Conservation (phyloP, 2,113 vertebrate species). For the Murina feae region DNA sequence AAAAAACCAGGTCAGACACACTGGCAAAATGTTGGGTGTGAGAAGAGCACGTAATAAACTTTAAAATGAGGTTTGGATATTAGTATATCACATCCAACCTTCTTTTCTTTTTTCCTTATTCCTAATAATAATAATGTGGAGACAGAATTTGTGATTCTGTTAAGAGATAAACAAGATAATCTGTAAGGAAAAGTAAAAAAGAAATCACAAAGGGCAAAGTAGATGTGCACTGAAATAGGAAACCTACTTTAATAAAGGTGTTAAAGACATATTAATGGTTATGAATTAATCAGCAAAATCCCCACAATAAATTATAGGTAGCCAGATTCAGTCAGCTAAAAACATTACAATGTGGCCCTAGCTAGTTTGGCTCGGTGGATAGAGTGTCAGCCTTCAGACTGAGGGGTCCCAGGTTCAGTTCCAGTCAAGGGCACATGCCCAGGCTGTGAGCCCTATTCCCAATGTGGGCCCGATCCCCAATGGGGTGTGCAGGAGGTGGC, state of each 20-base stretch:
- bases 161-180: not conserved
- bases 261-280: slow-evolving; percentile 24
- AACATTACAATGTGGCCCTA: not conserved
- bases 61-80: slow-evolving; percentile 4
- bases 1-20: not conserved
- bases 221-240: not conserved
- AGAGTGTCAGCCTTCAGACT: too few relatives aligned
- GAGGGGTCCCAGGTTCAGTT: too few relatives aligned
- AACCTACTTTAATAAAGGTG: not conserved
- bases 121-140: not conserved
- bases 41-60: not conserved
- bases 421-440: too few relatives aligned
- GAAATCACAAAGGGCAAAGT: not conserved
- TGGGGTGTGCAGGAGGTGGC: too few relatives aligned
- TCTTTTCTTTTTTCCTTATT: not conserved
- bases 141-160: slow-evolving; percentile 12
- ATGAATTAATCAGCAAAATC: slow-evolving; percentile 4
- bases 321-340: not conserved
- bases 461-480: too few relatives aligned
- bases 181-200: slow-evolving; percentile 31
- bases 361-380: too few relatives aligned
- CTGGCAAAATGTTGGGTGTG: not conserved
- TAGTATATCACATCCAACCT: not conserved
- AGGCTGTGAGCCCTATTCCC: too few relatives aligned
- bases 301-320: not conserved